Evolutionary conservation across 2,888 invertebrate genomes (phyloP), one percentile per base, ranked within the genome.

Genomic region (Dicycla oo): DNA sequence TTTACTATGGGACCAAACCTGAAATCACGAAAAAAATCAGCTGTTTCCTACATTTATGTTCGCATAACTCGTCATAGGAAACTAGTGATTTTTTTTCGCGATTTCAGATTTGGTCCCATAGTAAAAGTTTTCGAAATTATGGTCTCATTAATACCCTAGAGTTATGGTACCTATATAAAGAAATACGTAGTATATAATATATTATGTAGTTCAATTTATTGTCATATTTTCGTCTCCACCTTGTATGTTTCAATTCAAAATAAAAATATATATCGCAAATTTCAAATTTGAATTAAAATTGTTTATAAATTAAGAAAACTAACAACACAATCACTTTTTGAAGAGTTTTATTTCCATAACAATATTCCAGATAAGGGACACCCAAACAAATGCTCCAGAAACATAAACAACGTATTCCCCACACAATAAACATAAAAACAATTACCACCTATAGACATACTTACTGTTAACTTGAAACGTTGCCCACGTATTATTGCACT

Each of bases 401-500:
- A 63, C 51, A 67, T 54, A 56, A 77, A 72, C 62, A 63, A 63
- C 43, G 57, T 76, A 47, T 66, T 69, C 47, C 49, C 40, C 65
- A 69, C 40, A 45, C 65, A 38, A 56, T 69, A 69, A 64, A 69
- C 61, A 73, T 78, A 71, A 75, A 75, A 83, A 77, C 68, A 84
- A 82, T 83, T 74, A 72, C 78, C 61, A 70, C 49, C 51, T 53
- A 70, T 56, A 75, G 63, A 53, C 38, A 53, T 61, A 63, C 63
- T 4, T 34, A 34, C 34, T 54, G 75, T 76, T 71, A 79, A 83
- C 75, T 79, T 77, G 69, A 77, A 81, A 70, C 71, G 62, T 75
- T 73, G 72, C 69, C 73, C 76, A 73, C 74, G 69, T 75, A 83
- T 75, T 83, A 79, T 75, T 72, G 69, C 75, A 80, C 69, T 51